Percentiles rank a stretch among this genome's conserved stretches.
Evolutionary conservation across 2,797 vertebrate genomes (phyloP).

Genomic region (Sebastiscus albofasciatus): DNA sequence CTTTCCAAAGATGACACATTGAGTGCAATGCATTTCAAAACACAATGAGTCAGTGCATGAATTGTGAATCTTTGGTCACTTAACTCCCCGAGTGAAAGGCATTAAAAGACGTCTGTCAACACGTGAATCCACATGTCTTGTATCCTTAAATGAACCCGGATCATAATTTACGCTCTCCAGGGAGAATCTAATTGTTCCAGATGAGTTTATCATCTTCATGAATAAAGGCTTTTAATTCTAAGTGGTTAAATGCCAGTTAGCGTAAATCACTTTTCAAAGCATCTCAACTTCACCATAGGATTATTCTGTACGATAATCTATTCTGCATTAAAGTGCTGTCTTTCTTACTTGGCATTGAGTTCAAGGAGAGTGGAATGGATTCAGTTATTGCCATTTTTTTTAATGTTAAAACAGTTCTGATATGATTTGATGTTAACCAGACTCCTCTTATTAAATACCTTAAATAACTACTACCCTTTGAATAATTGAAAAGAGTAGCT

Average conservation of each 20-base stretch:
- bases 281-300: background rate
- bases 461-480: constrained; percentile 58
- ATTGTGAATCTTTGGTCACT: constrained; percentile 8
- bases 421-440: constrained; percentile 13
- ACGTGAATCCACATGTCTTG: background rate
- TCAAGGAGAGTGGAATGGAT: background rate
- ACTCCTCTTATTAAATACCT: constrained; percentile 40
- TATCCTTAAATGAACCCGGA: background rate
- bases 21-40: constrained; percentile 26
- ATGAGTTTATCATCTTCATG: constrained; percentile 13
- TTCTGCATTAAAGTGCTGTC: background rate
- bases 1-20: constrained; percentile 32
- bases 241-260: constrained; percentile 17
- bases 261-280: constrained; percentile 20
- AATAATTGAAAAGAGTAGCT: constrained; percentile 68
- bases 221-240: constrained; percentile 28
- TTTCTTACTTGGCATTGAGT: background rate
- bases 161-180: background rate
- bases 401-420: background rate
- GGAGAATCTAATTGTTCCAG: constrained; percentile 4
- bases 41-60: constrained; percentile 21
- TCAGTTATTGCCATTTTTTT: background rate
- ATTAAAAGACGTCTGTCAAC: constrained; percentile 11
- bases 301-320: constrained; percentile 18
- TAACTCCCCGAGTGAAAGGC: background rate